A percentile compares a stretch with the other conserved stretches of the same genome.
Conservation (phyloP, 2,797 vertebrate genomes). For the Lacerta agilis region DNA sequence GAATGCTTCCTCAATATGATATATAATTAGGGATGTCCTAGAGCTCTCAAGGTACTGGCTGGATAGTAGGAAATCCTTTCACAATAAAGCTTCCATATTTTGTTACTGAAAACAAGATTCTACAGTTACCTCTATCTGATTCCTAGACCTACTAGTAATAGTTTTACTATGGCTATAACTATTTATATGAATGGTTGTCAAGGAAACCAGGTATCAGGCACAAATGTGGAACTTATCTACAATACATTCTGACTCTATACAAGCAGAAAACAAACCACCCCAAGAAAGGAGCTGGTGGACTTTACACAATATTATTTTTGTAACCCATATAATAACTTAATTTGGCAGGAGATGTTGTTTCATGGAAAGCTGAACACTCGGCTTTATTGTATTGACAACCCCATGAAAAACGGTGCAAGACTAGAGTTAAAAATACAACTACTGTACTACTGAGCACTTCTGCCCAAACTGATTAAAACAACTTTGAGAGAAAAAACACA, state of each 20-base stretch:
- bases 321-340: background rate
- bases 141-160: conserved; percentile 43
- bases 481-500: background rate
- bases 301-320: conserved; percentile 44
- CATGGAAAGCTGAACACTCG: conserved; percentile 17
- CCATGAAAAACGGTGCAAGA: background rate
- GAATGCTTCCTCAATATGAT: background rate
- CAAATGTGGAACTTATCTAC: conserved; percentile 46
- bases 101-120: background rate
- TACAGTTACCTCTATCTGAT: background rate
- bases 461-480: background rate
- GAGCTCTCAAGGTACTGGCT: too few relatives aligned
- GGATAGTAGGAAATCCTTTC: background rate
- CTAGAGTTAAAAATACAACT: background rate
- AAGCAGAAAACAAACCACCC: conserved; percentile 48
- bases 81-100: background rate
- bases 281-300: conserved; percentile 33
- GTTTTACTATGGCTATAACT: conserved; percentile 56
- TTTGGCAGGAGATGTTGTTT: background rate
- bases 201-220: conserved; percentile 65
- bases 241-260: background rate
- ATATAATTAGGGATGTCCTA: background rate
- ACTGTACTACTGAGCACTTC: too few relatives aligned
- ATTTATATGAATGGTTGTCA: conserved; percentile 71
- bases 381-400: background rate